Evolutionary conservation across 2,888 invertebrate species (phyloP), one percentile per base, ranked within the genome.

Genomic region (Nemoura dubitans): DNA sequence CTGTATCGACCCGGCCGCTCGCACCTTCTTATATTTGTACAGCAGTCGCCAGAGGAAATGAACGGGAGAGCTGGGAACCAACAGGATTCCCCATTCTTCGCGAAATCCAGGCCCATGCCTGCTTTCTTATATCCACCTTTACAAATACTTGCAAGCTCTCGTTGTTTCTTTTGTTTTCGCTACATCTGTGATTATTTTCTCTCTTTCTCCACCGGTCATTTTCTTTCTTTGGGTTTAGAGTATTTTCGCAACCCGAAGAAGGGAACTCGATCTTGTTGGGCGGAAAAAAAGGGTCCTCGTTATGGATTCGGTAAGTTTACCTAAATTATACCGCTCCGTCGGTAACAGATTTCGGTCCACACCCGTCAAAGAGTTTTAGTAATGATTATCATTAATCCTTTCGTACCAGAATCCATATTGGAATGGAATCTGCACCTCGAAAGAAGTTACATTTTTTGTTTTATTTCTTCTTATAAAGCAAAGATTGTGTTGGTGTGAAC

Each of bases 11-110:
- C 83, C 76, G 76, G 21, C 76, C n/a, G 28, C 26, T 78, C 78
- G 28, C 78, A 78, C 78, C 78, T 78, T 80, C 78, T 77, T 85
- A 43, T 85, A 82, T 87, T 36, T 85, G 76, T 82, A 87, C 81
- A 76, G 85, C 77, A 28, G 10, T 25, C 29, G 25, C 27, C n/a
- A 16, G 77, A 83, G 84, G 86, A 82, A 86, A 83, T 76, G 36
- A 77, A 82, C 76, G 85, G 36, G 83, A 26, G 42, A 14, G 42
- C 30, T 16, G 25, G 30, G 26, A 83, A 42, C 36, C 42, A 83
- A 26, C 14, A 5, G 42, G 83, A 83, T 42, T 36, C 36, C 83
- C 81, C 14, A 21, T 78, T 78, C 27, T 78, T 7, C 78, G 78
- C 26, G 25, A 83, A 42, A 83, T 83, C 36, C 83, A 83, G 26